Conservation (phyloP, 2,888 invertebrate species). For the Epistrophella euchroma region DNA sequence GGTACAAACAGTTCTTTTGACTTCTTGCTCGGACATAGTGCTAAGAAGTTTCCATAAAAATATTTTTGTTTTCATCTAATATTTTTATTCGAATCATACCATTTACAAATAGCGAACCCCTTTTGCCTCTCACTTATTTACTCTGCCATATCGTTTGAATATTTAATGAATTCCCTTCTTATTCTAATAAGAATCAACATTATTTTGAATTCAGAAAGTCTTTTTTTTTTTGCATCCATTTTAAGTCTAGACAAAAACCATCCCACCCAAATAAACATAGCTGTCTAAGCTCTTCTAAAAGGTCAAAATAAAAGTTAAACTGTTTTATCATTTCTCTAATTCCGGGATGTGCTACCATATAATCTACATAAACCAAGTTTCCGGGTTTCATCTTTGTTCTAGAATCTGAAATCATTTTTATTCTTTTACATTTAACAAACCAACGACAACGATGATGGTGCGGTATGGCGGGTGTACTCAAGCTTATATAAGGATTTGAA, state of each 20-base stretch:
- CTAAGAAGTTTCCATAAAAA: background rate
- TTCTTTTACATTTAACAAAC: background rate
- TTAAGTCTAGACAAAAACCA: slow-evolving; percentile 46
- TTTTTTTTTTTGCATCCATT: slow-evolving; percentile 36
- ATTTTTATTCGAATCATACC: background rate
- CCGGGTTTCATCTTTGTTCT: slow-evolving; percentile 38
- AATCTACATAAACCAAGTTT: slow-evolving; percentile 61
- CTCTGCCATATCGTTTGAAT: background rate
- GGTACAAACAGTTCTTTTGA: background rate
- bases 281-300: slow-evolving; percentile 37
- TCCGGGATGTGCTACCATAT: slow-evolving; percentile 61
- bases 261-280: slow-evolving; percentile 16
- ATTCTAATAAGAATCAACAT: background rate
- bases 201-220: background rate
- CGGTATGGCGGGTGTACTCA: background rate
- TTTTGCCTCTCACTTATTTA: background rate
- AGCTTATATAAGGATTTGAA: slow-evolving; percentile 46
- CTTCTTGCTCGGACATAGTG: background rate
- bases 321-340: slow-evolving; percentile 54
- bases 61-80: background rate
- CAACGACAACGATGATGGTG: background rate
- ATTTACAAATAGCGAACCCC: background rate
- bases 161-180: slow-evolving; percentile 8
- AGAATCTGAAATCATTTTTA: slow-evolving; percentile 24
- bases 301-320: slow-evolving; percentile 52